Evolutionary conservation across 2,888 invertebrate genomes (phyloP), one percentile per base, ranked within the genome.

Genomic region (Apantesis nais): DNA sequence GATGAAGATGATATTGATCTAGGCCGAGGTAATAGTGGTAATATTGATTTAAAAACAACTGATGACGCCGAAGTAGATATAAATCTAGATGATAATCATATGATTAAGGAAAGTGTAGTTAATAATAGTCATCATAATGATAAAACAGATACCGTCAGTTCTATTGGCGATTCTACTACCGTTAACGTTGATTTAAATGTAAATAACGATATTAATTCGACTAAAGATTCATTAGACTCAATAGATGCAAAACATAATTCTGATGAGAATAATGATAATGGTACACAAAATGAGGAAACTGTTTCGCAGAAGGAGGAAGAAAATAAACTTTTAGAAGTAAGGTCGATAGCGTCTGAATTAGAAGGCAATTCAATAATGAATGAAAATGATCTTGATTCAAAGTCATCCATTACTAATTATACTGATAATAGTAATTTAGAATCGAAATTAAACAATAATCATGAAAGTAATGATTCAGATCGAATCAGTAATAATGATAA

Each of bases 351-450:
- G 19, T 41, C 25, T 4, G 19, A 63, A 63, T 41, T 22, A 31
- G 1, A 65, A 48, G 31, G 48, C 29, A n/a, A 7, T 19, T 37
- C 37, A 66, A 39, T 25, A 25, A 37, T 39, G 11, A 29, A 63
- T 25, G 25, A 11, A 44, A 63, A 63, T 11, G 44, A 63, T 29
- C n/a, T n/a, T 25, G n/a, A 44, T 14, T 48, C 25, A 16, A 62
- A 60, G 48, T 25, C 61, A n/a, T 62, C 44, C 44, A 48, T 16
- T 7, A 29, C 58, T 58, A 55, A 41, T 48, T n/a, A 48, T 64
- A 63, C 64, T 4, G 63, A 68, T 22, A 52, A 14, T 39, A 39
- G 58, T 63, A 39, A 63, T 41, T 58, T 64, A 63, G 61, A 67
- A 34, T 62, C 48, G 16, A 52, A 19, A 58, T 1, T 41, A 25